Evolutionary conservation across 2,888 invertebrate genomes (phyloP).

Genomic region (Uloborus plumipes): DNA sequence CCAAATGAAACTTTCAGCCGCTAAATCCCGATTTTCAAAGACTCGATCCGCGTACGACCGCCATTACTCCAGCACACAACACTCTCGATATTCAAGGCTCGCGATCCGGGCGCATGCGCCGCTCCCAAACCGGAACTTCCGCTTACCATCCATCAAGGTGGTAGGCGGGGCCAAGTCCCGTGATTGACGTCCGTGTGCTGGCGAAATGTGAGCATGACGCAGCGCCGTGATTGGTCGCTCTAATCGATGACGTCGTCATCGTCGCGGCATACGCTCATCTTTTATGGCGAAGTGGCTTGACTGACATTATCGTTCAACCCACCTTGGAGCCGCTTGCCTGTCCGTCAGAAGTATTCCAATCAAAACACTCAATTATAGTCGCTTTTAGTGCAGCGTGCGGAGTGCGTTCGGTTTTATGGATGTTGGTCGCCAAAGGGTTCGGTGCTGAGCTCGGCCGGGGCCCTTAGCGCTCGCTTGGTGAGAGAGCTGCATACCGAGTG

Average conservation of each 20-base stretch:
- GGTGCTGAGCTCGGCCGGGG: constrained; percentile 47
- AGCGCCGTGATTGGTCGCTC: constrained; percentile 64
- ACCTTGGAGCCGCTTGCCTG: constrained; percentile 65
- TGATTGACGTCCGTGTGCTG: constrained; percentile 65
- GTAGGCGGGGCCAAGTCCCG: constrained; percentile 61
- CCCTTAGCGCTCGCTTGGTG: constrained; percentile 31
- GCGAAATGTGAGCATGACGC: constrained; percentile 62
- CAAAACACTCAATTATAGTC: constrained; percentile 67
- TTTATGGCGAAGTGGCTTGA: constrained; percentile 67
- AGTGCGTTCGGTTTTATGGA: constrained; percentile 62
- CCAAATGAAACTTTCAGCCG: no score
- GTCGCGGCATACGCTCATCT: constrained; percentile 67
- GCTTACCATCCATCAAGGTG: constrained; percentile 62
- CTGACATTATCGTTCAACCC: constrained; percentile 68
- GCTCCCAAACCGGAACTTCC: constrained; percentile 60
- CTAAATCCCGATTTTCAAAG: no score
- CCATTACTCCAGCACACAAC: constrained; percentile 45
- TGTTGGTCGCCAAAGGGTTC: constrained; percentile 45
- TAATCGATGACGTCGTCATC: constrained; percentile 65
- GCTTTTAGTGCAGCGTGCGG: constrained; percentile 57
- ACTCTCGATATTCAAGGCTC: constrained; percentile 50
- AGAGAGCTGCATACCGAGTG: constrained; percentile 21
- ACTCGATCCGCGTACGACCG: constrained; percentile 4
- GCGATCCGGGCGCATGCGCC: constrained; percentile 49
- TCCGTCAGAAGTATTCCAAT: constrained; percentile 66